Evolutionary conservation across 2,113 vertebrate genomes (phyloP).

Genomic region (Ameiurus melas): DNA sequence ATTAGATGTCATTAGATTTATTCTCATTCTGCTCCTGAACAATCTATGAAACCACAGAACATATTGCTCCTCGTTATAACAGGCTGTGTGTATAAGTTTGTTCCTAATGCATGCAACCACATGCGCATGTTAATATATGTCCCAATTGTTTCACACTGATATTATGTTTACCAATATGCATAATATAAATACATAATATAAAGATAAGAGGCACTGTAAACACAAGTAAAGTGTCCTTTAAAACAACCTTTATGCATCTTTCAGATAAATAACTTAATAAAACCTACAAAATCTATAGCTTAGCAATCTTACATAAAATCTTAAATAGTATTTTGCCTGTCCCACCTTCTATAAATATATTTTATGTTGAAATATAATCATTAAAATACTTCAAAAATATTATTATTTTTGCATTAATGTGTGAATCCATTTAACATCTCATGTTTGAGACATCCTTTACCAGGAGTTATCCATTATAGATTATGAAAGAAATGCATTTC

Average conservation of each 20-base stretch:
- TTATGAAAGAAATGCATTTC: neutral
- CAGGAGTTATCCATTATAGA: neutral
- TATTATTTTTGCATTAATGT: neutral
- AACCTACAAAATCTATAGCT: neutral
- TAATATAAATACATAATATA: neutral
- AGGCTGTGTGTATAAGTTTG: constrained; percentile 13
- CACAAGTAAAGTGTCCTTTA: neutral
- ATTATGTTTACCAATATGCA: neutral
- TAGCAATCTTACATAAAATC: too few species aligned
- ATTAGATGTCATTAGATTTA: constrained; percentile 6
- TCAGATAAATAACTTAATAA: neutral
- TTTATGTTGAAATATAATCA: neutral
- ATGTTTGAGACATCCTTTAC: neutral
- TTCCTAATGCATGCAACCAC: constrained; percentile 22
- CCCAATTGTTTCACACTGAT: neutral
- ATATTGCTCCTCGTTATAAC: constrained; percentile 21
- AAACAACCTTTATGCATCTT: neutral
- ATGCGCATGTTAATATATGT: neutral
- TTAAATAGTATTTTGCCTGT: neutral
- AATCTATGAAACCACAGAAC: neutral
- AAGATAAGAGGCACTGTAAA: neutral
- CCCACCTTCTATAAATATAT: neutral
- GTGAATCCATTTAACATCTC: neutral
- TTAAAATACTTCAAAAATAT: neutral
- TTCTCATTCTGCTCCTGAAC: constrained; percentile 12